Base-by-base conservation (phyloP, 2,888 invertebrate species). In the Pasiphila rectangulata region DNA sequence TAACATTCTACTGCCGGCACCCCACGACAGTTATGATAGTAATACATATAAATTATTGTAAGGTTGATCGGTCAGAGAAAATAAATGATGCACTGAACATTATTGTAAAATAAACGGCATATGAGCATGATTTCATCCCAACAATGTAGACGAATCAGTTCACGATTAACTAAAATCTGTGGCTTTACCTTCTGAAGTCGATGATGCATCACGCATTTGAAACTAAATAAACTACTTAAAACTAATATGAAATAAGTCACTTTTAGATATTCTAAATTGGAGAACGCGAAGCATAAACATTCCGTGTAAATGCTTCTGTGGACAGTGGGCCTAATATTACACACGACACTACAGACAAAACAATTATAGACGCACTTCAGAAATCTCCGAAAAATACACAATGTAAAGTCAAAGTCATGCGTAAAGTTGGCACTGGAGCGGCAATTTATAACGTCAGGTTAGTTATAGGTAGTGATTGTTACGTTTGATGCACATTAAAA, bases 321-420 rank as follows among this genome's bases (percentile, higher is more conserved):
- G 42, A 23, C 23, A 15, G 4, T 20, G 15, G 12, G 16, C 42
- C 16, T 41, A 16, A 42, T 47, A 5, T 56, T 69, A 55, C 71
- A 69, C 71, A 71, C 71, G 69, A 69, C 70, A 69, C 71, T 42
- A 71, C 46, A 57, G 34, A 41, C 48, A 45, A 40, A 47, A 64
- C 64, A 64, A 63, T 67, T 62, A 66, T 67, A 67, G 67, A 61
- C 46, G 54, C 59, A 58, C 64, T 60, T 67, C 67, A 41, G 25
- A 49, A 44, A 24, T 13, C 32, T 25, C 30, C 27, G 45, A 50
- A 45, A 38, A 45, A 50, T 37, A 50, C 37, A 50, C 51, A 51
- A 51, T 51, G 46, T 43, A 46, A 35, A 25, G 35, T 40, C 46
- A 51, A 52, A 50, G 55, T 52, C 52, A 55, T 37, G 35, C 47